Conservation (phyloP, 1,140 invertebrate species). For the Hyposmocoma kahamanoa region DNA sequence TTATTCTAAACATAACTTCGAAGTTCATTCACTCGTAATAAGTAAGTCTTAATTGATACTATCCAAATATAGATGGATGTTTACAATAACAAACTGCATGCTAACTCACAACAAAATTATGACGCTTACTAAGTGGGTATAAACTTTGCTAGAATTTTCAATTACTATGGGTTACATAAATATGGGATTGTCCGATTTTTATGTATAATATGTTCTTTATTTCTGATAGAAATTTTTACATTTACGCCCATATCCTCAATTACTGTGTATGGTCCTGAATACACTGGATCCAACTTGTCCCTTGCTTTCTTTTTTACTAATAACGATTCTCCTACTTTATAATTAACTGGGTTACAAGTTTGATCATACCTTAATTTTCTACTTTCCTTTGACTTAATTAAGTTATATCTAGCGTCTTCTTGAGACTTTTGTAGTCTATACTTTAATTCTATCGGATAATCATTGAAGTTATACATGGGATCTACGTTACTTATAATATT, state of each 20-base stretch:
- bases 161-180: too few relatives aligned
- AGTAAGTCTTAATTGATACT: too few relatives aligned
- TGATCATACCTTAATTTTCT: neutral
- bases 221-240: too few relatives aligned
- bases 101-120: too few relatives aligned
- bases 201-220: too few relatives aligned
- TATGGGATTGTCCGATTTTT: too few relatives aligned
- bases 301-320: neutral
- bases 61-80: too few relatives aligned
- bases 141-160: too few relatives aligned
- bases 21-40: too few relatives aligned
- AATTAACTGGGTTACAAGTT: neutral
- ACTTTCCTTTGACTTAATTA: conserved; percentile 9
- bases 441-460: neutral
- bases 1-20: too few relatives aligned
- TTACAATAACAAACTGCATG: too few relatives aligned
- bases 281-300: neutral
- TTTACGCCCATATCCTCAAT: neutral
- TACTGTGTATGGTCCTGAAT: neutral
- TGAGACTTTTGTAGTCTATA: neutral
- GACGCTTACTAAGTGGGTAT: too few relatives aligned
- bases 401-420: neutral
- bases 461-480: neutral
- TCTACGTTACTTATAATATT: conserved; percentile 2
- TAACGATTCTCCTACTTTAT: neutral